Conservation (phyloP, 2,797 vertebrate species). For the Phataginus tricuspis region DNA sequence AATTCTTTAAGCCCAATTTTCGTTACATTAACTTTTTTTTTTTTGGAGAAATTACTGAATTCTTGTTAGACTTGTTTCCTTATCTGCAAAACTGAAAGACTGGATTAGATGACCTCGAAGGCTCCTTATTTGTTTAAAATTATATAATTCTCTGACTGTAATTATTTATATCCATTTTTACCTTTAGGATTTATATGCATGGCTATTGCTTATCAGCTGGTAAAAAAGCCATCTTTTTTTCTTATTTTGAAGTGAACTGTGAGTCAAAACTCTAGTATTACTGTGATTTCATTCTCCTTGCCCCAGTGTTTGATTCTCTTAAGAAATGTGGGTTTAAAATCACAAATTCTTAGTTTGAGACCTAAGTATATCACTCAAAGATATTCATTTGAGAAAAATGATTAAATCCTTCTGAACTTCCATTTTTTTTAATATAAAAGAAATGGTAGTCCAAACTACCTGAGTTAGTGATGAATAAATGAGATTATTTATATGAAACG, state of each 20-base stretch:
- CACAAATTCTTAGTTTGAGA: not conserved
- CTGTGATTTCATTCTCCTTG: not conserved
- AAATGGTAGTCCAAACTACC: not conserved
- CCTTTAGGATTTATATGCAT: not conserved
- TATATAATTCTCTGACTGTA: not conserved
- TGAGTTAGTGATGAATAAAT: not conserved
- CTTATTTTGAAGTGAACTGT: not conserved
- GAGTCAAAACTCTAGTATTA: not conserved
- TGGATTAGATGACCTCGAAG: not conserved
- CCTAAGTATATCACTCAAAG: not conserved
- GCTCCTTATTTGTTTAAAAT: not conserved
- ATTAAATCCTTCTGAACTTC: not conserved
- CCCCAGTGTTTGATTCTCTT: not conserved
- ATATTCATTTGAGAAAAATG: not conserved
- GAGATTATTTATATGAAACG: not conserved
- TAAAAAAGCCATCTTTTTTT: not conserved
- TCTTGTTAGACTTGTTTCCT: conserved; percentile 23
- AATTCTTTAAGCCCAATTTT: conserved; percentile 50
- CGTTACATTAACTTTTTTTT: not conserved
- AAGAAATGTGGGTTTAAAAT: not conserved
- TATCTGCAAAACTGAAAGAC: not conserved
- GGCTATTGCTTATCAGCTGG: not conserved
- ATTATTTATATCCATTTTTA: not conserved
- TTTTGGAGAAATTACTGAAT: conserved; percentile 1
- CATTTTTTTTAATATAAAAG: not conserved